A percentile compares a stretch with the other conserved stretches of the same genome.
Evolutionary conservation across 2,888 invertebrate genomes (phyloP).

Genomic region (Amphipoea oculea): DNA sequence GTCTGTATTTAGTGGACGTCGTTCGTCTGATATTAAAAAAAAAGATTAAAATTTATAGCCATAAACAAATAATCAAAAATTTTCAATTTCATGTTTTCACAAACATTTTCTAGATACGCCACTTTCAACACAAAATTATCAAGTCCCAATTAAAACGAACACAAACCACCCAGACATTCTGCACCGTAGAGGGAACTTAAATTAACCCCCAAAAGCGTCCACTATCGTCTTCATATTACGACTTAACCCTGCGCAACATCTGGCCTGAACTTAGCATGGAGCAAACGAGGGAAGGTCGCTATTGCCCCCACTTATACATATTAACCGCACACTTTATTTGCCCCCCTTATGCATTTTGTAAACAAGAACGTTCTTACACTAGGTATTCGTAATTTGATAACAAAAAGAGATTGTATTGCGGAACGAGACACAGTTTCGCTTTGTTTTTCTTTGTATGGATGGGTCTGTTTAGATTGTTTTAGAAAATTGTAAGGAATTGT

Average conservation of each 20-base stretch:
- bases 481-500: conserved; percentile 16
- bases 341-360: conserved; percentile 77
- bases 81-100: not conserved
- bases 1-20: not conserved
- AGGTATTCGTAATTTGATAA: conserved; percentile 62
- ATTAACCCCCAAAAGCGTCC: conserved; percentile 39
- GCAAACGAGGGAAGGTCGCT: conserved; percentile 35
- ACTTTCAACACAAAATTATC: not conserved
- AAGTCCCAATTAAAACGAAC: not conserved
- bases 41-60: not conserved
- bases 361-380: conserved; percentile 63
- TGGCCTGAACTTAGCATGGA: conserved; percentile 58
- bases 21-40: not conserved
- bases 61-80: not conserved
- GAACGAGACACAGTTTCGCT: conserved; percentile 24
- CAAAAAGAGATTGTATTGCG: conserved; percentile 57
- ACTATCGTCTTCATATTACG: conserved; percentile 58
- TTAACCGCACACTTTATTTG: conserved; percentile 72
- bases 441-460: conserved; percentile 7
- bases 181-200: conserved; percentile 35
- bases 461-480: conserved; percentile 52
- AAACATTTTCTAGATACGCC: not conserved
- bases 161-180: not conserved
- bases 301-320: conserved; percentile 74
- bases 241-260: conserved; percentile 60